Conservation (phyloP, 1,140 invertebrate species). For the Drosophila aff. region DNA sequence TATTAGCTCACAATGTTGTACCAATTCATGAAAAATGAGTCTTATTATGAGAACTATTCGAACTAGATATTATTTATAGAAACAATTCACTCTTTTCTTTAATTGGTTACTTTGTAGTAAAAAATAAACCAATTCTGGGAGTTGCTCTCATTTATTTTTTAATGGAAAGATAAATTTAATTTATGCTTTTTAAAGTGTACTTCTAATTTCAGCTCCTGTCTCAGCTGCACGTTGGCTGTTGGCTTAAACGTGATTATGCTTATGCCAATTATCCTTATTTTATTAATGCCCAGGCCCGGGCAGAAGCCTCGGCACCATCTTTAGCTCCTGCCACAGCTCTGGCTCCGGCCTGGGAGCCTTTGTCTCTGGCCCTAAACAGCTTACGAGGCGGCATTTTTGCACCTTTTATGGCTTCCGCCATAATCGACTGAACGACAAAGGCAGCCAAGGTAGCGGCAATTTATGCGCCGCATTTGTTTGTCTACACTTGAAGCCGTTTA, state of each 20-base stretch:
- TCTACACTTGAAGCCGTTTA: constrained; percentile 65
- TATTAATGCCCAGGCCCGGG: constrained; percentile 69
- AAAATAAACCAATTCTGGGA: too few species aligned
- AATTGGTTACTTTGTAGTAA: background rate
- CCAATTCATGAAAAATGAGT: too few species aligned
- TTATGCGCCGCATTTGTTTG: constrained; percentile 71
- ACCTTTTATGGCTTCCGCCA: constrained; percentile 79
- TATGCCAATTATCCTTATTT: constrained; percentile 84
- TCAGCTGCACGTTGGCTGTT: constrained; percentile 73
- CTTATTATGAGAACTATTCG: too few species aligned
- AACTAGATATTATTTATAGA: background rate
- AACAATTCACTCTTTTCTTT: background rate
- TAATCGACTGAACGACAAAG: constrained; percentile 65
- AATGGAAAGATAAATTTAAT: constrained; percentile 2
- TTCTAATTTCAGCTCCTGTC: constrained; percentile 40
- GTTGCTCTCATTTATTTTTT: background rate
- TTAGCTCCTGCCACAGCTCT: background rate
- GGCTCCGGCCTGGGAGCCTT: constrained; percentile 32
- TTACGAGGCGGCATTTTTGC: constrained; percentile 72
- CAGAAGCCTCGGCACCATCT: background rate
- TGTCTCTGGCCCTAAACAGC: constrained; percentile 55
- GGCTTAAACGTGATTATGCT: constrained; percentile 83
- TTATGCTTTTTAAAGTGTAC: constrained; percentile 21
- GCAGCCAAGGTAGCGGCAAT: constrained; percentile 45
- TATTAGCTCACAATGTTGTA: too few species aligned